phyloP scores from a whole-genome alignment of 1,140 invertebrate genomes.

The Scaptomyza montana region DNA sequence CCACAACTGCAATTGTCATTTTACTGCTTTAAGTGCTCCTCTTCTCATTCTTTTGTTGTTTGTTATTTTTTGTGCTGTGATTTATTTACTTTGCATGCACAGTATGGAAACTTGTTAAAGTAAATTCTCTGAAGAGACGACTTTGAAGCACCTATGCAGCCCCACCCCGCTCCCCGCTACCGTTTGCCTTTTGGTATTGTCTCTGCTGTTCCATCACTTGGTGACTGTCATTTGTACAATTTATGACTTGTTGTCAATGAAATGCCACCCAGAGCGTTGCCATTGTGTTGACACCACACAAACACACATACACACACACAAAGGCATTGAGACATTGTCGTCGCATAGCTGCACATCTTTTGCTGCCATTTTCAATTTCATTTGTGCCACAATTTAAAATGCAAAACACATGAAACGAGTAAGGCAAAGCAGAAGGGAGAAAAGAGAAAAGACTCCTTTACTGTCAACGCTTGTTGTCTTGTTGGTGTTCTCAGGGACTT shows the following conservation, averaged over 20 bases:
- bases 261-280: conserved; percentile 75
- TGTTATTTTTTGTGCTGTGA: conserved; percentile 5
- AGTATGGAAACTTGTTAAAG: conserved; percentile 22
- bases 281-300: conserved; percentile 73
- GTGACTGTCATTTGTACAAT: conserved; percentile 72
- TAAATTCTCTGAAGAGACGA: conserved; percentile 8
- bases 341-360: conserved; percentile 77
- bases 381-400: conserved; percentile 79
- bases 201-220: conserved; percentile 62
- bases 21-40: not conserved
- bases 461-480: conserved; percentile 25
- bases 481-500: conserved; percentile 50
- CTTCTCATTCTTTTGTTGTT: not conserved
- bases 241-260: conserved; percentile 79
- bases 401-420: conserved; percentile 65
- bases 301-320: conserved; percentile 27
- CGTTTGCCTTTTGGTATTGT: not conserved
- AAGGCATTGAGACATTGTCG: conserved; percentile 43
- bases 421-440: not conserved
- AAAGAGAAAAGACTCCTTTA: not conserved
- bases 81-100: conserved; percentile 23
- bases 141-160: not conserved
- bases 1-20: not conserved
- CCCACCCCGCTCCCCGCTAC: not conserved
- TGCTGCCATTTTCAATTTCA: conserved; percentile 79